Base-by-base conservation (phyloP, 1,140 invertebrate species). In the Brachionus manjavacas region DNA sequence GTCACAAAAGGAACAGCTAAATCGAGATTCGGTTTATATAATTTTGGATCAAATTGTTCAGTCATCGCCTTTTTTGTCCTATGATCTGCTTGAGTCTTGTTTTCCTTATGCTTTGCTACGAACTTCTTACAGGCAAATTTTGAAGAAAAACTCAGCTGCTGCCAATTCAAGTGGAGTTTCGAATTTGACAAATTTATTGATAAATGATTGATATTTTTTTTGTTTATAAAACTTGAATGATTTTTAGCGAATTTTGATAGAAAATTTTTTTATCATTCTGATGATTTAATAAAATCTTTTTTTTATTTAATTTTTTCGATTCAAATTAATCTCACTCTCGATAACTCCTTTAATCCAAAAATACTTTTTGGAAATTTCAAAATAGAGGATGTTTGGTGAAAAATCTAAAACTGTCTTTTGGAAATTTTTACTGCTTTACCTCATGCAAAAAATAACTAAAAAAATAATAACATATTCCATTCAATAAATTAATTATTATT, bases 11-110 rank as follows among this genome's bases (percentile, higher is more conserved):
- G 93, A 93, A 0, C 96, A 94, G 1, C 94, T 92, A 87, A 96
- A 98, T 89, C 91, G 96, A 83, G 96, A 99, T 89, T 97, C 96
- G 3, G 95, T 98, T 28, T 99, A 99, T 90, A 92, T 99, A 60
- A 91, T 99, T 35, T 91, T 99, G 4, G 95, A 98, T 90, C 93
- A 92, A 88, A 96, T 97, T 89, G 95, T 97, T 41, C 95, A 96
- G 89, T 95, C 96, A 89, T 96, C 94, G 4, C 96, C 96, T 8
- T 98, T 97, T 89, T 91, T 99, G 4, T 98, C 96, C 0, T 98
- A 98, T 96, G 96, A 99, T 91, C 91, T 98, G 68, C 89, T 99
- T 80, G 97, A 99, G 88, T 97, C 96, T 2, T 99, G 97, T 89
- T 99, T 99, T 88, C 96, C 96, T 0, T 98, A 98, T 89, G 96